phyloP scores from a whole-genome alignment of 1,140 invertebrate genomes.

The Hyphantria cunea region DNA sequence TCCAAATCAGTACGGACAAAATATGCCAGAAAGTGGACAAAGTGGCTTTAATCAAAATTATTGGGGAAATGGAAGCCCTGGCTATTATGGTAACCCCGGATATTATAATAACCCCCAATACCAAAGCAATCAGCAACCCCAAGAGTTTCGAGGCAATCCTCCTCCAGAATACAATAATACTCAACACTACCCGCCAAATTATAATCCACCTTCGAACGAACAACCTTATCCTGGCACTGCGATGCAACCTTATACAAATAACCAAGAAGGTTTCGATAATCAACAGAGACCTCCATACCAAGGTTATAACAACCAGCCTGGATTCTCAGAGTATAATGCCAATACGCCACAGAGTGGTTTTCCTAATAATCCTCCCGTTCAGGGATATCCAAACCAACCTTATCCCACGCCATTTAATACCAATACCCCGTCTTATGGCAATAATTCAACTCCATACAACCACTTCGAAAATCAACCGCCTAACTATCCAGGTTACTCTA shows the following conservation, averaged over 20 bases:
- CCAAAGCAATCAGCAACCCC: constrained; percentile 53
- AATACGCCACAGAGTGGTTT: constrained; percentile 51
- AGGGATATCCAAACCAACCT: constrained; percentile 48
- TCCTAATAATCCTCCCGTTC: constrained; percentile 43
- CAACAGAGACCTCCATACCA: constrained; percentile 56
- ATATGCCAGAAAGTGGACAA: constrained; percentile 50
- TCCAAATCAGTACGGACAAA: constrained; percentile 64
- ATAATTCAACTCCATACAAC: constrained; percentile 56
- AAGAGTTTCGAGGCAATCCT: constrained; percentile 45
- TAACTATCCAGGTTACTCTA: constrained; percentile 65
- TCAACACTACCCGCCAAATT: constrained; percentile 59
- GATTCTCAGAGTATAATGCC: constrained; percentile 63
- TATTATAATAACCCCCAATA: constrained; percentile 73
- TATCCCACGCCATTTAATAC: constrained; percentile 50
- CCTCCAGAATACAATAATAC: constrained; percentile 52
- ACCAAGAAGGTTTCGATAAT: constrained; percentile 57
- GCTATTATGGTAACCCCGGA: constrained; percentile 65
- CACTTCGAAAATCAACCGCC: constrained; percentile 62
- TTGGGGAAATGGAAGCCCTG: constrained; percentile 62
- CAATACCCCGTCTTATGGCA: constrained; percentile 43
- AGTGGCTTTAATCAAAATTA: constrained; percentile 69
- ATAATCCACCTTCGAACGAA: constrained; percentile 44
- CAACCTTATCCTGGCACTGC: constrained; percentile 37
- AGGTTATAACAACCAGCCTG: constrained; percentile 55
- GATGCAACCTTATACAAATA: constrained; percentile 43